Base-by-base conservation (phyloP, 2,888 invertebrate genomes). In the Anticlea derivata region DNA sequence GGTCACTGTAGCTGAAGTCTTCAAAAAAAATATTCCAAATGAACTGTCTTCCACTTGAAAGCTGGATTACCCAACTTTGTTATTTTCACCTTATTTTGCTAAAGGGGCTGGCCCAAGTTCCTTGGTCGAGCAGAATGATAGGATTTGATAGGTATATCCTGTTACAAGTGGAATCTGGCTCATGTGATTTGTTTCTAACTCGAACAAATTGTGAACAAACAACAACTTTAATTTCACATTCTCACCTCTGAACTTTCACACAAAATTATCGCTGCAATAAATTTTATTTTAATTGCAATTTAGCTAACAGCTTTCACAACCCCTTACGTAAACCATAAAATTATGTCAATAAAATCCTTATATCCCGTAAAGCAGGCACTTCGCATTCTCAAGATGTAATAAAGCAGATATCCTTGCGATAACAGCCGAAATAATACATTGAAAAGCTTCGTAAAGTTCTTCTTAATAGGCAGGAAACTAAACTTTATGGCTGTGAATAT, bases 391-490 rank as follows among this genome's bases (percentile, higher is more conserved):
- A 46, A 54, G 60, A 58, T 58, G 63, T 66, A 63, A 67, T 71
- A 71, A 69, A 70, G 58, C 61, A 65, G 66, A 69, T 66, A 66
- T 68, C 61, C 58, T 50, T 55, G 46, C 62, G 64, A 69, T 73
- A 73, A 68, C 65, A 66, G 60, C 65, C 65, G 59, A 68, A 58
- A 71, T 70, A 70, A 66, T 69, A 70, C 68, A 73, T 69, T 69
- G 66, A 69, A 70, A 67, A 65, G 66, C 63, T 64, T 59, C 60
- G 63, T 63, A 68, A 64, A 52, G 50, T 59, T 38, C 12, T 46
- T 51, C 50, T 39, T 45, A 52, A 45, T 46, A 44, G 44, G 31
- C 17, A 31, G 30, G 34, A 55, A 51, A 56, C 38, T 50, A 50
- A 55, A 52, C 62, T 58, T 60, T 60, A 62, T 56, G 7, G 27